Conservation (phyloP, 2,888 invertebrate species). For the Achlya flavicornis region DNA sequence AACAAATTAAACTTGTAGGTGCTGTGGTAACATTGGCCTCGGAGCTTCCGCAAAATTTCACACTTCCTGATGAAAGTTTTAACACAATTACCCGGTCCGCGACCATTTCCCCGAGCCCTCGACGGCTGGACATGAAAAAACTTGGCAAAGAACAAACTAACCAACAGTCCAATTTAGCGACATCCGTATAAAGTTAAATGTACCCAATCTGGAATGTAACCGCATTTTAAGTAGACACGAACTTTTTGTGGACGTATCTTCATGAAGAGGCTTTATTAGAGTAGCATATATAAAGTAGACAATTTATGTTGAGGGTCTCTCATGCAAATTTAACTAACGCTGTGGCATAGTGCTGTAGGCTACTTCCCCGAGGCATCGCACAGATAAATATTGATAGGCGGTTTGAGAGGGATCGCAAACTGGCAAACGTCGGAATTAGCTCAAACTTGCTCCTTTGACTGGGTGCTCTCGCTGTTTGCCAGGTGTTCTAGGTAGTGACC, state of each 20-base stretch:
- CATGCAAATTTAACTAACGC: not conserved
- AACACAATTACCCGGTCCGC: constrained; percentile 79
- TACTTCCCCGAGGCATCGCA: constrained; percentile 29
- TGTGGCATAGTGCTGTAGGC: not conserved
- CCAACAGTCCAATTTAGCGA: constrained; percentile 79
- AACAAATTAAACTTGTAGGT: constrained; percentile 75
- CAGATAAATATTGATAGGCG: constrained; percentile 69
- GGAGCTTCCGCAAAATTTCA: constrained; percentile 73
- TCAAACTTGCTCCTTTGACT: constrained; percentile 66
- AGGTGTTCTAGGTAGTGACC: constrained; percentile 38
- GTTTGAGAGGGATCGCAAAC: constrained; percentile 46
- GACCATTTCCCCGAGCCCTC: constrained; percentile 71
- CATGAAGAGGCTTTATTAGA: not conserved
- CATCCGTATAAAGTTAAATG: constrained; percentile 81
- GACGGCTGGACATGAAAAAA: constrained; percentile 77
- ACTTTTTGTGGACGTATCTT: constrained; percentile 9
- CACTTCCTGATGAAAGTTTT: constrained; percentile 82
- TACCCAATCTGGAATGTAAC: constrained; percentile 76
- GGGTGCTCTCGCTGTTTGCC: constrained; percentile 48
- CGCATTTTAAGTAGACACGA: constrained; percentile 63
- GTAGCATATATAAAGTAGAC: not conserved
- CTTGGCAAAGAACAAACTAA: constrained; percentile 81
- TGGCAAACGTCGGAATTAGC: constrained; percentile 66
- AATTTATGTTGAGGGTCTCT: not conserved
- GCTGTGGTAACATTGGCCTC: constrained; percentile 60